Base-by-base conservation (phyloP, 2,888 invertebrate species). In the Rhingia campestris region DNA sequence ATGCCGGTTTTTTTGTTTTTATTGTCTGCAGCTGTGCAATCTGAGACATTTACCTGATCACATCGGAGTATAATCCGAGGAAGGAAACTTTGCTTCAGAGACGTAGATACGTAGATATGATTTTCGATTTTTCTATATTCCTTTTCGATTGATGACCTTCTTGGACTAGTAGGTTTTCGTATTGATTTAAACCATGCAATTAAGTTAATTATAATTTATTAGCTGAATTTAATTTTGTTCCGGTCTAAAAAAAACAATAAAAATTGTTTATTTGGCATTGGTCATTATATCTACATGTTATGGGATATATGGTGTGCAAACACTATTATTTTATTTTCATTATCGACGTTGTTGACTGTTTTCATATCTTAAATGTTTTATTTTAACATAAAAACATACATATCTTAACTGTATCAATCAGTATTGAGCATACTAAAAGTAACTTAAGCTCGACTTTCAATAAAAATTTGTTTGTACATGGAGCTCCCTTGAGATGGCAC, bases 11-110 rank as follows among this genome's bases (percentile, higher is more conserved):
- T 7, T 22, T 35, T 22, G 61, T 61, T 45, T 22, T 43, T 49
- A 58, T 43, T 39, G 22, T 5, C 51, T 61, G 45, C 77, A 72
- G 51, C 58, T 79, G 72, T 53, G 43, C n/a, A 43, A 37, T 45
- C 30, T n/a, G 66, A 41, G 10, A 7, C 14, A n/a, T 56, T 47
- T 37, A 10, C 0, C 47, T 43, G 12, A 4, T 5, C 4, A 12
- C 6, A 9, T 30, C 10, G 30, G 1, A 22, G 30, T 9, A 49
- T 4, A 1, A 5, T 22, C 22, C 22, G 54, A 32, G 12, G 64
- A 56, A 56, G 54, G 33, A 14, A 64, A 30, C 9, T 7, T 43
- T 4, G 14, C 39, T 45, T 2, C 7, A 35, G 12, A 14, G 45
- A 35, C 2, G 32, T 30, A 30, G 7, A 14, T 61, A 35, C 2